A percentile compares a stretch with the other conserved stretches of the same genome.
phyloP scores from a whole-genome alignment of 1,140 invertebrate genomes.

The Caerostris extrusa region DNA sequence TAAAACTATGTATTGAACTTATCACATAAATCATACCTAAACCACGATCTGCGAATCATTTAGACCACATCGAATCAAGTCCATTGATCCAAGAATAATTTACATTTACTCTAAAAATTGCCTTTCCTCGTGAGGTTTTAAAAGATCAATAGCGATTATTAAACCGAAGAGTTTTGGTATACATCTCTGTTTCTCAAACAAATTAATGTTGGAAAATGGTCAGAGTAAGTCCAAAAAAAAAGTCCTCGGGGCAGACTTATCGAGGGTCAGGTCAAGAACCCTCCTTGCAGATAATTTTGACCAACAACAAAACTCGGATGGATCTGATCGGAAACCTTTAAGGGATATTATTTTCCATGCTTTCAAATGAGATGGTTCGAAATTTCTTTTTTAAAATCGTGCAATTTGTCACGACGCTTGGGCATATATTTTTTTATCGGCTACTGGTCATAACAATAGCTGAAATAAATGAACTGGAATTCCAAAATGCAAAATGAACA shows the following conservation, averaged over 20 bases:
- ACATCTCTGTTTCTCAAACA: slow-evolving; percentile 9
- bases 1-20: not conserved
- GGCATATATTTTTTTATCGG: slow-evolving; percentile 49
- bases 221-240: not conserved
- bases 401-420: slow-evolving; percentile 65
- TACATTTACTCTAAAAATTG: not conserved
- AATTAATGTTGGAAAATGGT: slow-evolving; percentile 27
- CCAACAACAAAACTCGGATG: slow-evolving; percentile 10
- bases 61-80: not conserved
- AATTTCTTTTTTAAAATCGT: slow-evolving; percentile 70
- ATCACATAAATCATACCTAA: not conserved
- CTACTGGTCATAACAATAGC: slow-evolving; percentile 59
- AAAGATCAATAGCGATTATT: slow-evolving; percentile 11
- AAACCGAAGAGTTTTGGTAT: not conserved
- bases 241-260: slow-evolving; percentile 14
- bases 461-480: slow-evolving; percentile 63
- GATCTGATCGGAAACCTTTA: slow-evolving; percentile 25
- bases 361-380: slow-evolving; percentile 47
- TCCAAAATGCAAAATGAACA: slow-evolving; percentile 59
- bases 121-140: not conserved
- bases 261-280: slow-evolving; percentile 46
- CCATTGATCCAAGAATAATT: not conserved
- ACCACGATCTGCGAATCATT: not conserved
- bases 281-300: slow-evolving; percentile 22
- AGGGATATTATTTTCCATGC: slow-evolving; percentile 33